A percentile compares a stretch with the other conserved stretches of the same genome.
Conservation (phyloP, 2,797 vertebrate species). For the Otus scops region DNA sequence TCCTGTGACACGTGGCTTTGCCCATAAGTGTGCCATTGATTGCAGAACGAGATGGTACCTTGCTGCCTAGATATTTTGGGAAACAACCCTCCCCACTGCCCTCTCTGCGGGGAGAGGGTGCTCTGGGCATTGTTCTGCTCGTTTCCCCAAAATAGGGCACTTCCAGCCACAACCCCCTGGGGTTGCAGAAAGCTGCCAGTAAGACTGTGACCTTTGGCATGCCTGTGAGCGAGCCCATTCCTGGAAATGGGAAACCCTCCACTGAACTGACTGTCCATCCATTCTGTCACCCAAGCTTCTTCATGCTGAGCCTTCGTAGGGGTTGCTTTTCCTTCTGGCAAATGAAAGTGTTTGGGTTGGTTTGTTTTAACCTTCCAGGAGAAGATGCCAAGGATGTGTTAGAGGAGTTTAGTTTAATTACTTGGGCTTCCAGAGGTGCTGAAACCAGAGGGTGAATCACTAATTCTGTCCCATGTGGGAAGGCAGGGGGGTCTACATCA, state of each 20-base stretch:
- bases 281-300: not conserved
- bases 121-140: not conserved
- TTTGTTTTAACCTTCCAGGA: not conserved
- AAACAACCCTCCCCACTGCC: not conserved
- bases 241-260: not conserved
- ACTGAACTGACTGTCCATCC: not conserved
- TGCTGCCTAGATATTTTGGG: not conserved
- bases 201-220: not conserved
- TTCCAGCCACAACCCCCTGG: not conserved
- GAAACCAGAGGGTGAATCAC: not conserved
- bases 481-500: not conserved
- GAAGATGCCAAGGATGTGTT: not conserved
- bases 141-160: not conserved
- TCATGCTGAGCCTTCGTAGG: rapidly evolving
- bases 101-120: not conserved
- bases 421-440: not conserved
- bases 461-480: not conserved
- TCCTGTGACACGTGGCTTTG: not conserved
- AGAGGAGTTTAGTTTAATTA: not conserved
- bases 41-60: not conserved
- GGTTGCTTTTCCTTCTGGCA: not conserved
- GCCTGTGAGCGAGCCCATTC: not conserved
- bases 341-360: not conserved
- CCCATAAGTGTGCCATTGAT: not conserved
- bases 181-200: not conserved